Conservation (phyloP, 1,140 invertebrate species). For the Drosophila tropicalis region DNA sequence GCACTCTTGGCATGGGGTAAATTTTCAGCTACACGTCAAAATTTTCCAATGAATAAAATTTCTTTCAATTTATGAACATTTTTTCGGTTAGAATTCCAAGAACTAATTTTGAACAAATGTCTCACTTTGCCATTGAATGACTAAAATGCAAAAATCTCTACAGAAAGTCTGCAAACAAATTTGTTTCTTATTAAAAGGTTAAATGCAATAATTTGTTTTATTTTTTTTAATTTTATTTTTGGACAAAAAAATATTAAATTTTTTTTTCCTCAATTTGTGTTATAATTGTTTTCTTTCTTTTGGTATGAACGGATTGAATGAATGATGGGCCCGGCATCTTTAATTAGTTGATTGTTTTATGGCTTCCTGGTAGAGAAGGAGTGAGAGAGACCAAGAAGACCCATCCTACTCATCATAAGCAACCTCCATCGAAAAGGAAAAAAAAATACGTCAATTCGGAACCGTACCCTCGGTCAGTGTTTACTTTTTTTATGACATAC, state of each 20-base stretch:
- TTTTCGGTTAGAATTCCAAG: not conserved
- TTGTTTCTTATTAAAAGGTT: not conserved
- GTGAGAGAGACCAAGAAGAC: not conserved
- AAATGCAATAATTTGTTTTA: conserved; percentile 1
- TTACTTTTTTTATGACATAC: conserved; percentile 62
- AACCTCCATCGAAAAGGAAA: not conserved
- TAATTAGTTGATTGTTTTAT: conserved; percentile 75
- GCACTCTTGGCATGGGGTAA: not conserved
- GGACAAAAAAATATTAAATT: not conserved
- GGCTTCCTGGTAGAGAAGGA: conserved; percentile 62
- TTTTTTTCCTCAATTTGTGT: not conserved
- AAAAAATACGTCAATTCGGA: not conserved
- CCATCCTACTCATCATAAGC: not conserved
- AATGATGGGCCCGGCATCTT: conserved; percentile 41
- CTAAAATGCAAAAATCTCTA: not conserved
- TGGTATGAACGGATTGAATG: not conserved
- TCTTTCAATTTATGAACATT: too few species aligned
- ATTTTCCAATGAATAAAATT: too few species aligned
- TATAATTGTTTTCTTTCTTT: conserved; percentile 9
- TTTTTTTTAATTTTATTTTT: not conserved
- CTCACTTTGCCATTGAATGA: not conserved
- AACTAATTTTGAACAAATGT: not conserved
- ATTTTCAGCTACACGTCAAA: not conserved
- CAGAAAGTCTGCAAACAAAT: not conserved
- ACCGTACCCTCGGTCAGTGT: conserved; percentile 54